These are phyloP conservation scores for Phortica magna DNA, from an alignment of 2,888 invertebrate species.

Conservation along the genomic window DNA sequence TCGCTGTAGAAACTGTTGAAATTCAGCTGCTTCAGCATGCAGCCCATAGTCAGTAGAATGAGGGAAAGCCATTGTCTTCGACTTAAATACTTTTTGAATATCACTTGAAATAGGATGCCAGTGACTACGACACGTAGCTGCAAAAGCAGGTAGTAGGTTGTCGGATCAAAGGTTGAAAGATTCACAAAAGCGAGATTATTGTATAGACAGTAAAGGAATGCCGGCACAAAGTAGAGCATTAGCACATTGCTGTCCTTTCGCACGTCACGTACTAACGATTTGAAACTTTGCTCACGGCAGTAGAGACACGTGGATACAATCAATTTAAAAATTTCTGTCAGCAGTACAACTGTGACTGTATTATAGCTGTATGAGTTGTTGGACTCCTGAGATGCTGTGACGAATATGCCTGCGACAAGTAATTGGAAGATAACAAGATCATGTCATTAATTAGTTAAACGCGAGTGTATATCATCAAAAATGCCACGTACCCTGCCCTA, in stretches of 20 bases:
- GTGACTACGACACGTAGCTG: slow-evolving; percentile 96
- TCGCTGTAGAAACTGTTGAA: slow-evolving; percentile 74
- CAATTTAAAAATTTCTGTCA: slow-evolving; percentile 92
- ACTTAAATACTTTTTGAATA: slow-evolving; percentile 90
- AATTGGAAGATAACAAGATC: slow-evolving; percentile 24
- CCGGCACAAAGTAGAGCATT: slow-evolving; percentile 92
- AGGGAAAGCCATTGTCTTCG: slow-evolving; percentile 93
- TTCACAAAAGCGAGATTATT: slow-evolving; percentile 96
- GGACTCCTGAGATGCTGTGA: slow-evolving; percentile 91
- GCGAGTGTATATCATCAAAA: background rate
- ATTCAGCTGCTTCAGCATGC: slow-evolving; percentile 92
- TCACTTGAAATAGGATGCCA: slow-evolving; percentile 90
- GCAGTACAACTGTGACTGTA: slow-evolving; percentile 90
- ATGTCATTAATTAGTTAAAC: background rate
- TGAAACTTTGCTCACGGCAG: slow-evolving; percentile 81
- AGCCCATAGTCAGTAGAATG: slow-evolving; percentile 90
- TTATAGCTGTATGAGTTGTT: slow-evolving; percentile 92
- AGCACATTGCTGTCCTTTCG: slow-evolving; percentile 84
- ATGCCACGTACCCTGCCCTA: slow-evolving; percentile 89
- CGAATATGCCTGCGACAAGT: slow-evolving; percentile 86
- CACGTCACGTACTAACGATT: slow-evolving; percentile 73
- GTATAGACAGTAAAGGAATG: slow-evolving; percentile 94
- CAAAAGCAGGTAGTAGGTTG: slow-evolving; percentile 93
- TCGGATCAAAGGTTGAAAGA: slow-evolving; percentile 94
- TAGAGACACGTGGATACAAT: slow-evolving; percentile 85